A percentile compares a stretch with the other conserved stretches of the same genome.
phyloP scores from a whole-genome alignment of 2,113 vertebrate genomes.

The Chaetodon auriga region DNA sequence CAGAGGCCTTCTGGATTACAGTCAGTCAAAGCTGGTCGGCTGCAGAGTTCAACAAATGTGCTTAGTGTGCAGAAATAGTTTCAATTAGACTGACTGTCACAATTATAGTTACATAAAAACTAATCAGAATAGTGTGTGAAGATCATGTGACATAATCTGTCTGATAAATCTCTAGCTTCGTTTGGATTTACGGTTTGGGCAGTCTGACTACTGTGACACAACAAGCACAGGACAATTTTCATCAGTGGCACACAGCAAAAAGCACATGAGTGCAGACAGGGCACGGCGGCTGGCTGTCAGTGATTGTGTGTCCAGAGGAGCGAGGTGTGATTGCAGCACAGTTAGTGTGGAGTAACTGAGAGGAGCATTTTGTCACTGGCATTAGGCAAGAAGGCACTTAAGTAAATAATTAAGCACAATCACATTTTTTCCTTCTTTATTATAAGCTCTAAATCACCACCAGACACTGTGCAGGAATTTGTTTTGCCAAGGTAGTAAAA shows the following conservation, averaged over 20 bases:
- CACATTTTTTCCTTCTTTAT: too few species aligned
- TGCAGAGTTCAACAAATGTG: background rate
- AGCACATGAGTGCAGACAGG: background rate
- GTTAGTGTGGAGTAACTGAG: background rate
- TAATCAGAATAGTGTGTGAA: background rate
- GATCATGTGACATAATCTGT: background rate
- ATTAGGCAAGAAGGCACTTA: background rate
- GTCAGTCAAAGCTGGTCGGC: background rate
- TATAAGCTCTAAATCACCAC: too few species aligned
- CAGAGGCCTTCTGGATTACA: background rate
- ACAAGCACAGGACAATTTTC: background rate
- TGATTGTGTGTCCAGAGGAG: constrained; percentile 15
- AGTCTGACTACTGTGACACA: background rate
- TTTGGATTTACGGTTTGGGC: background rate
- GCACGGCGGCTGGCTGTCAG: background rate
- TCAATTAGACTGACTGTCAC: background rate
- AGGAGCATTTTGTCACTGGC: background rate
- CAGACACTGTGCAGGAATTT: too few species aligned
- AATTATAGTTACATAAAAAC: background rate
- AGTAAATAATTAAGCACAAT: too few species aligned
- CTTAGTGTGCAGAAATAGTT: background rate
- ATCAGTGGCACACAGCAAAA: background rate
- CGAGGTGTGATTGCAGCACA: constrained; percentile 13
- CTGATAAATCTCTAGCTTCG: background rate
- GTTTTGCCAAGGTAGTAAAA: too few species aligned